Base-by-base conservation (phyloP, 2,888 invertebrate species). In the Xestia xanthographa region DNA sequence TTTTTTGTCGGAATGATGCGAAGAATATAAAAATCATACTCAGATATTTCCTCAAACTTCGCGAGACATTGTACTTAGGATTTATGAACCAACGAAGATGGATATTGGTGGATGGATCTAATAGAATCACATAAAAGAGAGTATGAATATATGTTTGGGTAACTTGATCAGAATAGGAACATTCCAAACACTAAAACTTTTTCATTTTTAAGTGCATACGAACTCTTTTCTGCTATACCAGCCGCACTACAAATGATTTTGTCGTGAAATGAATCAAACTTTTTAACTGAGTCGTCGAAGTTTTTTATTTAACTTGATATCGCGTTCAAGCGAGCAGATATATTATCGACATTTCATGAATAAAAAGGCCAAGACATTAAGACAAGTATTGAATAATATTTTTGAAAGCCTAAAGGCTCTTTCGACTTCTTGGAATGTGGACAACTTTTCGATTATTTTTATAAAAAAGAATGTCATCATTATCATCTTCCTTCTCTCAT, bases 261-360 rank as follows among this genome's bases (percentile, higher is more conserved):
- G 72, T 71, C 53, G 75, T 85, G 84, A 89, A 87, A 86, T 83
- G 84, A 89, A 88, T 87, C 75, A 80, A 88, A 89, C 78, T 82
- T 73, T 70, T 56, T 53, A n/a, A 70, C 56, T 9, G 41, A 66
- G 17, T 69, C 81, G 84, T 79, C 84, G 73, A 91, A 92, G 88
- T 91, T 92, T 91, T 90, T 89, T 91, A 93, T 92, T 89, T 90
- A 91, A 92, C 87, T 91, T 90, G 68, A 84, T 82, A 87, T 86
- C 70, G 86, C 85, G 84, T 88, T 88, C 76, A 87, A 87, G 86
- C 72, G 79, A 80, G 80, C 78, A 80, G 83, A 88, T 88, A 87
- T 89, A 87, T 88, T 90, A 90, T 76, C 79, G 79, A 84, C 81
- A 86, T 89, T 83, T 80, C 84, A 87, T 89, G 86, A 89, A 86